A percentile compares a stretch with the other conserved stretches of the same genome.
phyloP scores from a whole-genome alignment of 2,888 invertebrate species.

The Amphipoea lucens region DNA sequence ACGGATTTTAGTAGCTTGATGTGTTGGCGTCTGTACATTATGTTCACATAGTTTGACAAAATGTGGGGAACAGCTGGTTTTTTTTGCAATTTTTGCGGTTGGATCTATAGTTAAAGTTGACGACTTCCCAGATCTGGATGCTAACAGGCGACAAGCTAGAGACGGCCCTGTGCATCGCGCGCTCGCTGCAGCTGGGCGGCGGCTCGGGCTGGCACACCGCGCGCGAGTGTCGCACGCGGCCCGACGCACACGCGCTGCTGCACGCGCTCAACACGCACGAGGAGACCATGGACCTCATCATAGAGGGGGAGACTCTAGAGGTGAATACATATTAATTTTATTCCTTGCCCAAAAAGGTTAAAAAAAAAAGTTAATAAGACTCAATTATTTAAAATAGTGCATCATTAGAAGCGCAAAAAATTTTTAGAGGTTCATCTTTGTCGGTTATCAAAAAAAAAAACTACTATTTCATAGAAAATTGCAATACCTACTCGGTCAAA shows the following conservation, averaged over 20 bases:
- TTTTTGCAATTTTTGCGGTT: no score
- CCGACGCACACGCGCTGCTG: conserved; percentile 80
- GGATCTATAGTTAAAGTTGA: not conserved
- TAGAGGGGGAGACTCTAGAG: conserved; percentile 87
- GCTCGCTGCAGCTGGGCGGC: conserved; percentile 95
- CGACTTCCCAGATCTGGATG: conserved; percentile 93
- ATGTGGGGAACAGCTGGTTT: no score
- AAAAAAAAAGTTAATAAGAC: no score
- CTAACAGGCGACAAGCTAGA: conserved; percentile 98
- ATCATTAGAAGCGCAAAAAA: no score
- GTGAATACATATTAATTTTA: conserved; percentile 49
- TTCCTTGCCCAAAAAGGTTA: no score
- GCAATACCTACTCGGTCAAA: no score
- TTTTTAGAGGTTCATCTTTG: no score
- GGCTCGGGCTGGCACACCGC: conserved; percentile 77
- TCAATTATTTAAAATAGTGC: no score
- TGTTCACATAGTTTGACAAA: not conserved
- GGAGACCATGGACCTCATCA: conserved; percentile 79
- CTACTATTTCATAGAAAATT: no score
- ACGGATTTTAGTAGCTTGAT: no score
- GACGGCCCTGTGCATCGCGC: conserved; percentile 99
- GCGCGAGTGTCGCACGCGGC: conserved; percentile 72
- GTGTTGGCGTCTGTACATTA: not conserved
- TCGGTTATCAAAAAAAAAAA: no score
- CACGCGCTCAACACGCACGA: conserved; percentile 68